Percentiles rank a stretch among this genome's conserved stretches.
These are phyloP conservation scores for Mustela lutreola DNA, from an alignment of 2,113 vertebrate species.

Conservation along the genomic window DNA sequence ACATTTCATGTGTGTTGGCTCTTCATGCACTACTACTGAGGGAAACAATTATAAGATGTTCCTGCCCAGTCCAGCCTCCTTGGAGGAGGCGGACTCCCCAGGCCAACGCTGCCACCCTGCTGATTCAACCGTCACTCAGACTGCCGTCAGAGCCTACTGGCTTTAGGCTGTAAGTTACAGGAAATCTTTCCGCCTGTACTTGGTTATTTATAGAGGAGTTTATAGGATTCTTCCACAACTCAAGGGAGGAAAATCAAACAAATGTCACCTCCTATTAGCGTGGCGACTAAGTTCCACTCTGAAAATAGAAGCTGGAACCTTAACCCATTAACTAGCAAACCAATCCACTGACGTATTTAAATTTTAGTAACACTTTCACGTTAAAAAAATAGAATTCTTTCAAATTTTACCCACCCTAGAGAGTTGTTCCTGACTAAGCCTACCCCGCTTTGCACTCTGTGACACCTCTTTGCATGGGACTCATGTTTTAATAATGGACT, in stretches of 20 bases:
- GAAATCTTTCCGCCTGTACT: constrained; percentile 79
- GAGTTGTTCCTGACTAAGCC: not conserved
- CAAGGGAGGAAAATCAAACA: constrained; percentile 77
- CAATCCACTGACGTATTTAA: not conserved
- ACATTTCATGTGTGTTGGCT: constrained; percentile 62
- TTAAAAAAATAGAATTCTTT: not conserved
- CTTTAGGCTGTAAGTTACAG: constrained; percentile 78
- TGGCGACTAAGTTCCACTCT: constrained; percentile 76
- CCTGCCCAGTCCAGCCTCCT: constrained; percentile 56
- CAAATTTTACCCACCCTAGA: not conserved
- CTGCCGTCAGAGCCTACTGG: constrained; percentile 74
- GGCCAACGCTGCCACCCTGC: constrained; percentile 71
- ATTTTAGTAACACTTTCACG: constrained; percentile 29
- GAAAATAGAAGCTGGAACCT: constrained; percentile 78
- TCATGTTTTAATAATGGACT: constrained; percentile 4
- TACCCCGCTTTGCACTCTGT: not conserved
- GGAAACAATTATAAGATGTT: constrained; percentile 61
- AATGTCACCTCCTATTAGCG: constrained; percentile 81
- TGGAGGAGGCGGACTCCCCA: constrained; percentile 64
- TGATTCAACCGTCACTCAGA: constrained; percentile 79
- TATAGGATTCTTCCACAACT: constrained; percentile 79
- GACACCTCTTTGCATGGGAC: not conserved
- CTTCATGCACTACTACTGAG: constrained; percentile 59
- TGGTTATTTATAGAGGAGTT: constrained; percentile 84
- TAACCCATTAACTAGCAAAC: constrained; percentile 46